Conservation (phyloP, 2,888 invertebrate genomes). For the Polydrusus pterygomalis region DNA sequence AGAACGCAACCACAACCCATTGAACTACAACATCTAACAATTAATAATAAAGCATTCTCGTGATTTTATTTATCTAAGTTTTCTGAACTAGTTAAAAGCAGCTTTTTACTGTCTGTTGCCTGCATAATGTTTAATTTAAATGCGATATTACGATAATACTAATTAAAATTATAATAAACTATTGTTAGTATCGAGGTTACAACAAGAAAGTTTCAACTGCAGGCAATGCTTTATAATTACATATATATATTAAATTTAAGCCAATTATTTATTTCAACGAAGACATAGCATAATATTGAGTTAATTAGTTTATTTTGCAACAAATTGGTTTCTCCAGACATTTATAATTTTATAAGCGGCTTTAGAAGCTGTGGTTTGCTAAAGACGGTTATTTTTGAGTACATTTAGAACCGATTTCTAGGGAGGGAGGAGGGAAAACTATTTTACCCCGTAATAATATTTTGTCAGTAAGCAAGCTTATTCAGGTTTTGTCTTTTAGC, state of each 20-base stretch:
- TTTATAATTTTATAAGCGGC: no score
- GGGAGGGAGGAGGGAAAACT: no score
- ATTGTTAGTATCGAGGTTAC: constrained; percentile 41
- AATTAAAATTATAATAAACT: constrained; percentile 40
- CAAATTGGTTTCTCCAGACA: not conserved
- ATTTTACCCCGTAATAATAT: no score
- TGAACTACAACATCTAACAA: not conserved
- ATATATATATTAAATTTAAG: constrained; percentile 34
- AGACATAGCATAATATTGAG: constrained; percentile 33
- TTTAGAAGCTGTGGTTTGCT: no score
- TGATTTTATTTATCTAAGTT: constrained; percentile 10
- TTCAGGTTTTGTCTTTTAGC: no score
- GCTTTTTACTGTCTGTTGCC: not conserved
- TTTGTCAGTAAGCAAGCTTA: no score
- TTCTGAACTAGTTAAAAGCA: constrained; percentile 13
- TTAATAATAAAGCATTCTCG: not conserved
- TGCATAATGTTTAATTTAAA: constrained; percentile 24
- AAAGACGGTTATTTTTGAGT: no score
- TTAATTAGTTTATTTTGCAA: constrained; percentile 24
- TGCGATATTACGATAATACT: constrained; percentile 19
- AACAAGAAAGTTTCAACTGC: constrained; percentile 37
- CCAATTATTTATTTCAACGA: constrained; percentile 42
- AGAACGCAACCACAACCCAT: not conserved
- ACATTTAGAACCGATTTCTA: no score
- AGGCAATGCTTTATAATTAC: constrained; percentile 34